Evolutionary conservation across 2,888 invertebrate species (phyloP).

Genomic region (Troides aeacus): DNA sequence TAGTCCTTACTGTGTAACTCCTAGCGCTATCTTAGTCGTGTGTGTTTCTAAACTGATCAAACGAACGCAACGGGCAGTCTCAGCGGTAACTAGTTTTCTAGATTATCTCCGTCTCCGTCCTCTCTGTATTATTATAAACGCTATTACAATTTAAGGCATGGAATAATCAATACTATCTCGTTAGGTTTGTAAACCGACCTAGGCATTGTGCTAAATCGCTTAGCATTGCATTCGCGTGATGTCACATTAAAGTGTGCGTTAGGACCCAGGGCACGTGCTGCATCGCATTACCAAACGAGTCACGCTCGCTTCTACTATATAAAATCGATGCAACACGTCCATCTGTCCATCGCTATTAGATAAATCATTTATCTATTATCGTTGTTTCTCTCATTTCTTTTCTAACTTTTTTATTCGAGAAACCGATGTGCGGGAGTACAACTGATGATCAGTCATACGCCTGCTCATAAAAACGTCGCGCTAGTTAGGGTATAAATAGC

Average conservation of each 20-base stretch:
- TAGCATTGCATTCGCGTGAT: slow-evolving; percentile 20
- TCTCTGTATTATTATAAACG: too few species aligned
- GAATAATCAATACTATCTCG: background rate
- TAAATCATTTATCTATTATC: slow-evolving; percentile 22
- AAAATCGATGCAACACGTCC: slow-evolving; percentile 47
- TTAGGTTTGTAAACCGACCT: background rate
- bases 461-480: too few species aligned
- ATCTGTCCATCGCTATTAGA: slow-evolving; percentile 26
- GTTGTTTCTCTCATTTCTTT: slow-evolving; percentile 11
- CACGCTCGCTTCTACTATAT: slow-evolving; percentile 46
- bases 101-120: too few species aligned
- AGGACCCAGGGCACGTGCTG: slow-evolving; percentile 50
- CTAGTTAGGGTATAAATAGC: too few species aligned
- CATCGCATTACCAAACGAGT: slow-evolving; percentile 51
- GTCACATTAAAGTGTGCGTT: slow-evolving; percentile 29
- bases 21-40: too few species aligned
- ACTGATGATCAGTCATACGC: too few species aligned
- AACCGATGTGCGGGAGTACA: too few species aligned
- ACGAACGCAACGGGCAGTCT: too few species aligned
- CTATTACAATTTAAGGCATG: too few species aligned
- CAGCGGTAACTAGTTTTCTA: too few species aligned
- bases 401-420: background rate
- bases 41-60: too few species aligned
- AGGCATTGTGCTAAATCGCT: slow-evolving; percentile 21
- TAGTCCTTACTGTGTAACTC: too few species aligned